phyloP scores from a whole-genome alignment of 2,888 invertebrate species.

The Agrotis segetum region DNA sequence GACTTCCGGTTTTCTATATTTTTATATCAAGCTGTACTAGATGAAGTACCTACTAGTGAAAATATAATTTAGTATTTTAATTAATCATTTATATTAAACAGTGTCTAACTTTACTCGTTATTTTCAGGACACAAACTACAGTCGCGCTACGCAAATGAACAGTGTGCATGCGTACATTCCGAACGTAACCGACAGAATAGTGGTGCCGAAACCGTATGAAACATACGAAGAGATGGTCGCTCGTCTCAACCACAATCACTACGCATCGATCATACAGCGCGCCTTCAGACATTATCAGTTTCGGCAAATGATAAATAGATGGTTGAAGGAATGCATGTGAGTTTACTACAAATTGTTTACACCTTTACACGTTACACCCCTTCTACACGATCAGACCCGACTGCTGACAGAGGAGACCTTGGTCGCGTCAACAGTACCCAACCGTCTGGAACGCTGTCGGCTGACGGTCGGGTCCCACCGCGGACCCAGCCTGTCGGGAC shows the following conservation, averaged over 20 bases:
- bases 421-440: no score
- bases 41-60: no score
- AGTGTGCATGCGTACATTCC: constrained; percentile 91
- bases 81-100: not conserved
- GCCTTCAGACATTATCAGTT: constrained; percentile 91
- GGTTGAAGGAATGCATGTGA: constrained; percentile 83
- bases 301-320: constrained; percentile 80
- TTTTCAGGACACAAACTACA: constrained; percentile 89
- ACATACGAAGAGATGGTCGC: constrained; percentile 92
- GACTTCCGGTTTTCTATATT: no score
- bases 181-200: constrained; percentile 91
- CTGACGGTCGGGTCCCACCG: no score
- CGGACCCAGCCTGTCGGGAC: no score
- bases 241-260: constrained; percentile 90
- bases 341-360: constrained; percentile 63
- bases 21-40: no score
- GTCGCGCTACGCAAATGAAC: constrained; percentile 92
- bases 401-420: no score
- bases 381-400: no score
- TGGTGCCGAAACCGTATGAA: constrained; percentile 92
- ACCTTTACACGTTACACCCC: no score
- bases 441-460: no score
- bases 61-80: no score
- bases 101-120: not conserved
- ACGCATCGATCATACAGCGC: constrained; percentile 92